These are phyloP conservation scores for Spermophilus dauricus DNA, from an alignment of 2,113 vertebrate species.

Conservation along the genomic window DNA sequence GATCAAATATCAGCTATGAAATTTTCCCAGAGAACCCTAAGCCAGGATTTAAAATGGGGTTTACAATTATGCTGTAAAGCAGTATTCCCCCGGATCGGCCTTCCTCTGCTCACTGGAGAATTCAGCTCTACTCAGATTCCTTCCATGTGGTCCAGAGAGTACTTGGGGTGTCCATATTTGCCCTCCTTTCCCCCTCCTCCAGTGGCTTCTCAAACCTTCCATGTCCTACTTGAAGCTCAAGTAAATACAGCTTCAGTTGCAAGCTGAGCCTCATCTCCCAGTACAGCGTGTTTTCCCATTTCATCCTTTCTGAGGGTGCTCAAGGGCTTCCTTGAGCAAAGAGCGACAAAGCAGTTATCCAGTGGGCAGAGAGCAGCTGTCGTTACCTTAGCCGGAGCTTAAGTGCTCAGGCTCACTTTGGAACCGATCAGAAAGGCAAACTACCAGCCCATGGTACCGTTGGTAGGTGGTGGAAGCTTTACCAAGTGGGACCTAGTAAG, in stretches of 20 bases:
- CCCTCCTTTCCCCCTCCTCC: not conserved
- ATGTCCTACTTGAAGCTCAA: not conserved
- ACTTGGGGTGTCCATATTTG: not conserved
- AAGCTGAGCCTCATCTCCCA: not conserved
- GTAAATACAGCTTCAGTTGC: not conserved
- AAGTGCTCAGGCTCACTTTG: not conserved
- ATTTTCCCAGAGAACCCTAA: not conserved
- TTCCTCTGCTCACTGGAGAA: not conserved
- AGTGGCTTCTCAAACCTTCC: rapidly evolving
- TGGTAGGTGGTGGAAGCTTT: no score
- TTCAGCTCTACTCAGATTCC: not conserved
- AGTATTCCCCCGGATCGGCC: not conserved
- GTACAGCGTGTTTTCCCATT: not conserved
- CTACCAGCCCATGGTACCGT: no score
- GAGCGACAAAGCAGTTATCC: not conserved
- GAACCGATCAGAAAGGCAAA: not conserved
- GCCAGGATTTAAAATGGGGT: not conserved
- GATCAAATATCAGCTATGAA: not conserved
- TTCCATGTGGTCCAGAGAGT: not conserved
- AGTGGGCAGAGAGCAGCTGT: not conserved
- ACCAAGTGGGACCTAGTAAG: no score
- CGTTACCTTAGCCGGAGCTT: not conserved
- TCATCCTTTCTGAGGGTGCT: not conserved
- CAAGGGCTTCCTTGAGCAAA: not conserved
- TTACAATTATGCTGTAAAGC: not conserved